Evolutionary conservation across 2,888 invertebrate genomes (phyloP).

Genomic region (Limenitis camilla): DNA sequence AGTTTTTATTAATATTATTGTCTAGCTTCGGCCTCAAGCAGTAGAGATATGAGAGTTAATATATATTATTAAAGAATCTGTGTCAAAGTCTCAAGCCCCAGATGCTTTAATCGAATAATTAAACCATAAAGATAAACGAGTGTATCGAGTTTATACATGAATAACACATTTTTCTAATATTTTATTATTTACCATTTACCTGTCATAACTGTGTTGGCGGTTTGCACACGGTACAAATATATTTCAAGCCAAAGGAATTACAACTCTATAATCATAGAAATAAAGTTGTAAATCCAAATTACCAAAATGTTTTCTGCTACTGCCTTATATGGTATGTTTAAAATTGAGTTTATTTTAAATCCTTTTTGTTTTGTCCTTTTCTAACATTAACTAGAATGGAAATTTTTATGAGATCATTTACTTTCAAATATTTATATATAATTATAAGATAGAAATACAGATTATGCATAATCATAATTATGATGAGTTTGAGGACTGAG

Average conservation of each 20-base stretch:
- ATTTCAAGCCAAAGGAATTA: background rate
- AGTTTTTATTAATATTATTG: too few relatives aligned
- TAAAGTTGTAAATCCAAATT: background rate
- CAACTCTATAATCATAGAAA: background rate
- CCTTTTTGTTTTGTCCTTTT: slow-evolving; percentile 9
- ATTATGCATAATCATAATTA: too few relatives aligned
- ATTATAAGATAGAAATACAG: too few relatives aligned
- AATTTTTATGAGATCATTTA: too few relatives aligned
- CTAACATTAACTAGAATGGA: background rate
- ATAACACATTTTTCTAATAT: slow-evolving; percentile 10
- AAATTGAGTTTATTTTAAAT: slow-evolving; percentile 16
- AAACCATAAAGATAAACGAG: background rate
- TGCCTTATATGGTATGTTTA: slow-evolving; percentile 17
- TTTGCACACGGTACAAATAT: slow-evolving; percentile 27
- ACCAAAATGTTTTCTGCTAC: slow-evolving; percentile 8
- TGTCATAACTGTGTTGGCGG: slow-evolving; percentile 26
- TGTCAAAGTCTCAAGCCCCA: too few relatives aligned
- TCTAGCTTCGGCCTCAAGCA: too few relatives aligned
- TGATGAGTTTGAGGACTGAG: too few relatives aligned
- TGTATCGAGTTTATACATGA: background rate
- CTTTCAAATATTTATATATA: too few relatives aligned
- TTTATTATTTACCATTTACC: slow-evolving; percentile 34
- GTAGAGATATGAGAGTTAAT: background rate
- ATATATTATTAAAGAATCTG: too few relatives aligned
- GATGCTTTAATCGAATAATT: background rate